Conservation (phyloP, 2,888 invertebrate genomes). For the Myopa testacea region DNA sequence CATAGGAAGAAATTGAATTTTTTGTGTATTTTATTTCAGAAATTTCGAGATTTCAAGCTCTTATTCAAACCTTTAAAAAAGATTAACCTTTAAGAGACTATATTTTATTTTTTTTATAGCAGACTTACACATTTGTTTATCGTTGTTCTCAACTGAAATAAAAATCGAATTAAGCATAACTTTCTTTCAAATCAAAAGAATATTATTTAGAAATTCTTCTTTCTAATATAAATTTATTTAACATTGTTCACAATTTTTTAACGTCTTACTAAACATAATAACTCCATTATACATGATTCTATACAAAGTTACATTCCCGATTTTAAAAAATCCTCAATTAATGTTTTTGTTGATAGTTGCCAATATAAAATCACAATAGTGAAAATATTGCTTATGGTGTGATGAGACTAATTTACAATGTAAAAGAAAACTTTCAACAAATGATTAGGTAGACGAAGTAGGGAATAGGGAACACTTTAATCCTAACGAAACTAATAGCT, state of each 20-base stretch:
- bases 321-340: not conserved
- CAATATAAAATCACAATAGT: not conserved
- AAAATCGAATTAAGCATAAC: no score
- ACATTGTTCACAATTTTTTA: no score
- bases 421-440: conserved; percentile 4
- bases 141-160: no score
- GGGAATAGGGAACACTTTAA: conserved; percentile 19
- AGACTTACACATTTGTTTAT: no score
- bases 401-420: conserved; percentile 23
- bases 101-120: no score
- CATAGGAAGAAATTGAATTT: not conserved
- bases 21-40: not conserved
- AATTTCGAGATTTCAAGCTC: not conserved
- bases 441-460: not conserved
- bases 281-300: no score
- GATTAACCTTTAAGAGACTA: no score
- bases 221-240: no score
- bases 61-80: not conserved
- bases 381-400: not conserved
- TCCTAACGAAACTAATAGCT: not conserved
- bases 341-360: not conserved
- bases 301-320: not conserved
- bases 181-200: no score
- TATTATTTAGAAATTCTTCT: no score
- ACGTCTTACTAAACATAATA: no score